These are phyloP conservation scores for Drosophila sechellia DNA, from an alignment of 1,140 invertebrate genomes.

Conservation along the genomic window DNA sequence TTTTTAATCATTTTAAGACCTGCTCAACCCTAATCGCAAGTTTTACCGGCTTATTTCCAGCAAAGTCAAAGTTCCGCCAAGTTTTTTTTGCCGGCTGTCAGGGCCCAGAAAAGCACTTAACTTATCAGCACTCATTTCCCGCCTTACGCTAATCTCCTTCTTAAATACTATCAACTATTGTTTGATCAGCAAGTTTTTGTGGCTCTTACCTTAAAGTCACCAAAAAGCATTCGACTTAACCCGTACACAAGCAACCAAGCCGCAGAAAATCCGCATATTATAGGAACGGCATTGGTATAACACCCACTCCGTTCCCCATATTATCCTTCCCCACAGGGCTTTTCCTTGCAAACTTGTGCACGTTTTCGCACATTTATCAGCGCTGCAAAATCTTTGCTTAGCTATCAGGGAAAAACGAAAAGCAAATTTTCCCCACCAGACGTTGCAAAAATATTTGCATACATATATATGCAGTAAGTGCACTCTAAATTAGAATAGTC, in stretches of 20 bases:
- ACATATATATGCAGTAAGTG: constrained; percentile 30
- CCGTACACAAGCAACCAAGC: constrained; percentile 25
- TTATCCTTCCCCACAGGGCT: constrained; percentile 19
- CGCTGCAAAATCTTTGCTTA: constrained; percentile 54
- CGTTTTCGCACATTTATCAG: constrained; percentile 76
- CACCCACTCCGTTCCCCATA: constrained; percentile 8
- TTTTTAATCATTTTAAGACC: constrained; percentile 9
- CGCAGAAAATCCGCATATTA: constrained; percentile 71
- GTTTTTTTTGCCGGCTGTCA: background rate
- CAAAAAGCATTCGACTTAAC: constrained; percentile 21
- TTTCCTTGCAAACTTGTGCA: constrained; percentile 63
- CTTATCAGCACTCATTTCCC: constrained; percentile 17
- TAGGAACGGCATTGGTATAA: constrained; percentile 16
- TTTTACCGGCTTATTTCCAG: constrained; percentile 19
- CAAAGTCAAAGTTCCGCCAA: constrained; percentile 11
- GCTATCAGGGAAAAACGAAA: constrained; percentile 44
- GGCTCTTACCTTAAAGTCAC: constrained; percentile 20
- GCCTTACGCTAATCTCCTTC: constrained; percentile 33
- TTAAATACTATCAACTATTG: constrained; percentile 35
- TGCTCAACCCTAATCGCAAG: constrained; percentile 8
- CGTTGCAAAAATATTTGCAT: constrained; percentile 56
- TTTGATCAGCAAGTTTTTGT: constrained; percentile 38
- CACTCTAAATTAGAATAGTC: constrained; percentile 5
- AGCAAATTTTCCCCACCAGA: constrained; percentile 35
- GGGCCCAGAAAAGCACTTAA: constrained; percentile 13